phyloP scores from a whole-genome alignment of 2,888 invertebrate genomes.

The Pecten maximus region DNA sequence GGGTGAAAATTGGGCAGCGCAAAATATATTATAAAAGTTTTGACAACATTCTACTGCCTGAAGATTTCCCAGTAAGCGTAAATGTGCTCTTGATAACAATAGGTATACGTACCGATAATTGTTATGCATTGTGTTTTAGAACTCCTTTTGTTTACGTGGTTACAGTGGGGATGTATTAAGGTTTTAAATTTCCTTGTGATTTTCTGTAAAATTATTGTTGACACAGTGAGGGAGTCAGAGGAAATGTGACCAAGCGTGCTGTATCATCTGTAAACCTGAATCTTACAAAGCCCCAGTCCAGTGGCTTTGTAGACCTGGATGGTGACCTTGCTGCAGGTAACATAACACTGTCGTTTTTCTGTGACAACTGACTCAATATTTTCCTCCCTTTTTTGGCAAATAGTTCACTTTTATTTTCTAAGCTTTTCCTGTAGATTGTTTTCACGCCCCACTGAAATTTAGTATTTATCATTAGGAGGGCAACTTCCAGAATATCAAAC shows the following conservation, averaged over 20 bases:
- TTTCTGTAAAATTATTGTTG: slow-evolving; percentile 36
- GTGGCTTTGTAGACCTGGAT: slow-evolving; percentile 94
- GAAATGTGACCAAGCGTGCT: slow-evolving; percentile 53
- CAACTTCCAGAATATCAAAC: no score
- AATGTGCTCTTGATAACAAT: slow-evolving; percentile 16
- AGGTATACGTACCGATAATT: no score
- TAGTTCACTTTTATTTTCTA: no score
- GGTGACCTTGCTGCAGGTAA: slow-evolving; percentile 89
- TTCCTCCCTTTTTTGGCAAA: background rate
- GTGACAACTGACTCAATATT: background rate
- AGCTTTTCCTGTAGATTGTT: no score
- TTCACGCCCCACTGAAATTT: no score
- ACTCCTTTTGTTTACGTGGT: no score
- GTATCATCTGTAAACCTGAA: slow-evolving; percentile 52
- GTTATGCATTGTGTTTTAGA: no score
- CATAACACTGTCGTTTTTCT: background rate
- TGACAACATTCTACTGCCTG: no score
- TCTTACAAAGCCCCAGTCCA: slow-evolving; percentile 88
- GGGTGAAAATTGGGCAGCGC: background rate
- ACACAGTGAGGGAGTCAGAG: slow-evolving; percentile 61
- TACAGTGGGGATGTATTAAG: no score
- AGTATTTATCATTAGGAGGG: no score
- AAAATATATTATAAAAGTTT: background rate
- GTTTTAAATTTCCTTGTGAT: background rate
- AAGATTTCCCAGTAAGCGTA: no score